Percentiles rank a stretch among this genome's conserved stretches.
These are phyloP conservation scores for Toxotes lorentzi DNA, from an alignment of 2,797 vertebrate genomes.

Conservation along the genomic window DNA sequence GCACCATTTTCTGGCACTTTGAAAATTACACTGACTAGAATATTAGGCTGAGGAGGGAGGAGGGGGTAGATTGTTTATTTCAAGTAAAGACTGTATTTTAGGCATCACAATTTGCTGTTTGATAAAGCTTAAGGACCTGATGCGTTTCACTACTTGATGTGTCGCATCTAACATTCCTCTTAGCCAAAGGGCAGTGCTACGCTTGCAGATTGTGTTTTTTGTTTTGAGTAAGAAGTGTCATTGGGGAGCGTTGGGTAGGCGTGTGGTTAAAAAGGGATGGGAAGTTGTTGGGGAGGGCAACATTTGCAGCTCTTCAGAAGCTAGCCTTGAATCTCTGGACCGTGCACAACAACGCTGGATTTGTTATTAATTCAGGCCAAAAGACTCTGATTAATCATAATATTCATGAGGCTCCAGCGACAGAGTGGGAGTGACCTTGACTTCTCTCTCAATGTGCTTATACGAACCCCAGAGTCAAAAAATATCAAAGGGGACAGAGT, in stretches of 20 bases:
- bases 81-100: conserved; percentile 9
- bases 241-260: conserved; percentile 39
- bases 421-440: conserved; percentile 84
- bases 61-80: conserved; percentile 13
- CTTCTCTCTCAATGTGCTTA: conserved; percentile 76
- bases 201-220: conserved; percentile 42
- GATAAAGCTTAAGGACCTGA: conserved; percentile 17
- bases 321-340: conserved; percentile 63
- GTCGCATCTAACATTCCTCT: conserved; percentile 23
- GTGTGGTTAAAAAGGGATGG: conserved; percentile 29
- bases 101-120: neutral
- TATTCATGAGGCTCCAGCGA: conserved; percentile 82
- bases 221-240: conserved; percentile 54
- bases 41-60: neutral
- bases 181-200: conserved; percentile 30
- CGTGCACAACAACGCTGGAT: conserved; percentile 65
- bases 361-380: conserved; percentile 80
- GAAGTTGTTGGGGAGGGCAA: conserved; percentile 33
- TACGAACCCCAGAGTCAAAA: conserved; percentile 73
- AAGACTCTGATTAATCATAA: conserved; percentile 83
- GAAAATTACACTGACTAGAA: neutral
- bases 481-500: conserved; percentile 85
- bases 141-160: conserved; percentile 27
- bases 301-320: conserved; percentile 64
- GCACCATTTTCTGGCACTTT: neutral